Conservation (phyloP, 2,797 vertebrate species). For the Brachyalestes nurse region DNA sequence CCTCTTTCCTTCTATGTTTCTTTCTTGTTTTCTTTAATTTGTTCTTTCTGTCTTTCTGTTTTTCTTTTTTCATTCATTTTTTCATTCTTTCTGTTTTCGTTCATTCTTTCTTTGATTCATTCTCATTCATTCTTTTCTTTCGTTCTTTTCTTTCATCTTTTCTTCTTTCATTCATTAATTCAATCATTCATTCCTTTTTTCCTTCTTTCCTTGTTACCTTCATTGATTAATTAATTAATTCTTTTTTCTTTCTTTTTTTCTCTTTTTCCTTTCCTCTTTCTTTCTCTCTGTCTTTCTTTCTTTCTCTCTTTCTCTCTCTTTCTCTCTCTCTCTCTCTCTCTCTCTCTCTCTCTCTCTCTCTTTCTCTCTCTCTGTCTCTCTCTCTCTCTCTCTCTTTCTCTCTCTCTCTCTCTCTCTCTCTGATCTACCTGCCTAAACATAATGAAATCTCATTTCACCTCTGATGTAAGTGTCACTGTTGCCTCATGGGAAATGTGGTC, state of each 20-base stretch:
- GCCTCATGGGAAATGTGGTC: conserved; percentile 1
- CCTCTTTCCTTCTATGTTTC: neutral
- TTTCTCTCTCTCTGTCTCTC: neutral
- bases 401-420: neutral
- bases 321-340: neutral
- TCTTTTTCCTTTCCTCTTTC: neutral
- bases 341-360: neutral
- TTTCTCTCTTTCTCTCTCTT: neutral
- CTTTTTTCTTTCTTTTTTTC: neutral
- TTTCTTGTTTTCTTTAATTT: neutral
- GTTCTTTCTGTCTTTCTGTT: neutral
- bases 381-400: neutral
- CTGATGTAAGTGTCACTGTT: neutral
- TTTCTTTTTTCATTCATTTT: neutral
- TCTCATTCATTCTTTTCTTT: neutral
- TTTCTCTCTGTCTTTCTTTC: neutral
- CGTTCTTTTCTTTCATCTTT: neutral
- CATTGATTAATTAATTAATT: no score
- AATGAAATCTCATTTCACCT: conserved; percentile 15
- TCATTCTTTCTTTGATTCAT: neutral
- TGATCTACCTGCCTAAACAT: neutral
- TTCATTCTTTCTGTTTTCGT: neutral
- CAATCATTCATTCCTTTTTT: neutral
- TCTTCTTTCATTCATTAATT: neutral
- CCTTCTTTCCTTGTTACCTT: neutral